Conservation (phyloP, 2,113 vertebrate genomes). For the Corythaixoides concolor region DNA sequence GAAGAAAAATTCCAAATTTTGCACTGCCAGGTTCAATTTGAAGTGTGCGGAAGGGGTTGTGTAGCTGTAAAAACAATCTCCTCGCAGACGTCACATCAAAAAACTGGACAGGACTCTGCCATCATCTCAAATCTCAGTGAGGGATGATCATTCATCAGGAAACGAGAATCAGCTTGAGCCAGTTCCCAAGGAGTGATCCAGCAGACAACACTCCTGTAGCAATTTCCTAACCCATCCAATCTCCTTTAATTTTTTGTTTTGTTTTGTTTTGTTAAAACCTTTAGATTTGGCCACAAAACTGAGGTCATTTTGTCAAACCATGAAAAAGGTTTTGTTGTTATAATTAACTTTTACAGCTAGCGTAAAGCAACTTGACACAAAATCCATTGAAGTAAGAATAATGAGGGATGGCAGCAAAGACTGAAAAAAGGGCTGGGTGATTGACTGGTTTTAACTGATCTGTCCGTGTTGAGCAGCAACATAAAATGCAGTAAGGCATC, state of each 20-base stretch:
- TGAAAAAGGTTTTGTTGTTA: neutral
- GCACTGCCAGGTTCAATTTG: neutral
- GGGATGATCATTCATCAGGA: neutral
- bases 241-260: neutral
- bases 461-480: conserved; percentile 25
- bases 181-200: neutral
- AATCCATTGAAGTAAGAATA: conserved; percentile 53
- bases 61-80: neutral
- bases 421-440: neutral
- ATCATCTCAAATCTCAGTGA: neutral
- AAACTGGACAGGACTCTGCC: neutral
- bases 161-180: neutral
- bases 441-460: conserved; percentile 16
- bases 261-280: neutral
- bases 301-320: conserved; percentile 36
- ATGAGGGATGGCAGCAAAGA: conserved; percentile 7
- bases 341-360: conserved; percentile 56
- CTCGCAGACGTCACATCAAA: neutral
- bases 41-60: neutral
- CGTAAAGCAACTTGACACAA: conserved; percentile 40
- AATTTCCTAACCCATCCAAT: neutral
- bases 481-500: conserved; percentile 9
- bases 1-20: neutral
- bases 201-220: neutral
- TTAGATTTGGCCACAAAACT: neutral